Evolutionary conservation across 2,888 invertebrate genomes (phyloP), one percentile per base, ranked within the genome.

Genomic region (Troides oblongomaculatus): DNA sequence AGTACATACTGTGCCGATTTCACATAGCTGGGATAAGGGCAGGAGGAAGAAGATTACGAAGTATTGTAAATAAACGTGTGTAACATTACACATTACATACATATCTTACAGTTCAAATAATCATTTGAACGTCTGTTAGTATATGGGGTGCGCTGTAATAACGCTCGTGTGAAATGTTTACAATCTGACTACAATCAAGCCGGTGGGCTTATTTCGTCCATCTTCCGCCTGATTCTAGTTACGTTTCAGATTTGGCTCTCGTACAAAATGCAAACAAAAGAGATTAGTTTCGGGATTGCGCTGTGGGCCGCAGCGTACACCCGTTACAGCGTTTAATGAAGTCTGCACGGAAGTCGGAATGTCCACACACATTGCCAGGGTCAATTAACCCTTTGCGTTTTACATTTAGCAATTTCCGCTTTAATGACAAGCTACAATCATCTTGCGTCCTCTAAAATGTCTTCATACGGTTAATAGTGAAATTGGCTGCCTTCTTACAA

Each of bases 231-330:
- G 77, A 80, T 80, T 77, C 76, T 74, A 75, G 76, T 79, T 80
- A 75, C 78, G 77, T 76, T 80, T 81, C 76, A 78, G 81, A 79
- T 81, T 82, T 81, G 83, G 81, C 81, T 79, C 83, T 84, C 80
- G 80, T 85, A 80, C 84, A 86, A 85, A 86, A 88, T 87, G 81
- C 84, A 86, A 83, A 85, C 84, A 84, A 86, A 84, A 84, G 84
- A 83, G 85, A 85, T 87, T 88, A 85, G 84, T 84, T 85, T 81
- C 80, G 77, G 83, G 78, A 84, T 86, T 82, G 84, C 81, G 78
- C 79, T 81, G 77, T 79, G 78, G 80, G 78, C 79, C 76, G 75
- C 76, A 58, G 30, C 18, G 36, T 65, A 75, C 75, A 72, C 76
- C 76, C 77, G 78, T 81, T 83, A 84, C 81, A 79, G 79, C 81